phyloP scores from a whole-genome alignment of 2,797 vertebrate genomes.

The Paguma larvata region DNA sequence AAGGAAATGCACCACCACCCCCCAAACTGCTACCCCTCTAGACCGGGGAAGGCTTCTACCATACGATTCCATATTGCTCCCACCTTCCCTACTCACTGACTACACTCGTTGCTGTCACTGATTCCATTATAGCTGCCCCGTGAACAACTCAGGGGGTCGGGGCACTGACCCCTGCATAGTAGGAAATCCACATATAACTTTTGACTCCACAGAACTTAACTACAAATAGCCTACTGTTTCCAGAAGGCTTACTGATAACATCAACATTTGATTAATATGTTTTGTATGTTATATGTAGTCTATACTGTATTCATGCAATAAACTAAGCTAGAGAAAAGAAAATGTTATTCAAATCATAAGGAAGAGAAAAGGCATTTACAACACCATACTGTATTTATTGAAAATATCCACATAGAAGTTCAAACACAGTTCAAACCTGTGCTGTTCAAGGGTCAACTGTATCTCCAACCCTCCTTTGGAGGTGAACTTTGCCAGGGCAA shows the following conservation, averaged over 20 bases:
- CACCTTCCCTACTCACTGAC: background rate
- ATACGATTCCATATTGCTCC: background rate
- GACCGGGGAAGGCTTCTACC: background rate
- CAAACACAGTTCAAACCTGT: background rate
- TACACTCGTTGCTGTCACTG: background rate
- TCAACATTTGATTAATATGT: background rate
- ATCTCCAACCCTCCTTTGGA: background rate
- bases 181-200: background rate
- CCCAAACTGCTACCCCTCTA: background rate
- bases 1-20: background rate
- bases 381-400: background rate
- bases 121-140: background rate
- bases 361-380: background rate
- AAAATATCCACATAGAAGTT: background rate
- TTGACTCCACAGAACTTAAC: background rate
- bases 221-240: background rate
- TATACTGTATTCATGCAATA: background rate
- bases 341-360: background rate
- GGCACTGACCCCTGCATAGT: background rate
- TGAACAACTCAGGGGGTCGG: background rate
- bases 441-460: background rate
- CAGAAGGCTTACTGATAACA: background rate
- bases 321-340: background rate
- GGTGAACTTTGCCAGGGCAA: background rate
- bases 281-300: background rate